Base-by-base conservation (phyloP, 1,140 invertebrate species). In the Pseudomyrmex dendroicus region DNA sequence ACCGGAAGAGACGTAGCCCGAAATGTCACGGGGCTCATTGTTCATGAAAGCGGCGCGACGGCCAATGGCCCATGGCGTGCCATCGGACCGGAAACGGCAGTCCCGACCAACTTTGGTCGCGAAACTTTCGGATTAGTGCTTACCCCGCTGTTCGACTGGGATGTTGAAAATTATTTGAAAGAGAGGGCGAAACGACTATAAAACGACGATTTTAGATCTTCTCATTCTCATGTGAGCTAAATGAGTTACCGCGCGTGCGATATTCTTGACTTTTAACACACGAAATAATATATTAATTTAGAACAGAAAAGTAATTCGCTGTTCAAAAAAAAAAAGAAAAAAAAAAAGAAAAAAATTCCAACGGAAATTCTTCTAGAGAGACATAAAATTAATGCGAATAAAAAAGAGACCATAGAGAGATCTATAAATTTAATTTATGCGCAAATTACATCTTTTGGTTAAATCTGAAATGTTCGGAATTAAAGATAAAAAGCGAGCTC, bases 1-100 rank as follows among this genome's bases (percentile, higher is more conserved):
- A 86, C 54, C 85, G 80, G 80, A 87, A 86, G 85, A 83, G 84
- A 52, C 56, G 56, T 63, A 25, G 85, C 83, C 7, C 68, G 85
- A 86, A 84, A 86, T 86, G 85, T 86, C 85, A 83, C 86, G 61
- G 66, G 70, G 22, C 61, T 76, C 84, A 73, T 86, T 86, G 84
- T 86, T 68, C 84, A 54, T 48, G 76, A 80, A 80, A 2, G 17
- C n/a, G 46, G 48, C 22, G 72, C 72, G 77, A 20, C 63, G 77
- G 25, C 63, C 64, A 54, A 20, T 56, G 68, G 63, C 66, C 76
- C 66, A 66, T 25, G 52, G 76, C 76, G 44, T 70, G 83, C 50
- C 50, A 59, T 78, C 72, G 44, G 59, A 59, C 54, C 78, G 85
- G 85, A 86, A 86, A 73, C 73, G 61, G n/a, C 0, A 64, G 64